phyloP scores from a whole-genome alignment of 2,113 vertebrate genomes.

The Seriola quinqueradiata region DNA sequence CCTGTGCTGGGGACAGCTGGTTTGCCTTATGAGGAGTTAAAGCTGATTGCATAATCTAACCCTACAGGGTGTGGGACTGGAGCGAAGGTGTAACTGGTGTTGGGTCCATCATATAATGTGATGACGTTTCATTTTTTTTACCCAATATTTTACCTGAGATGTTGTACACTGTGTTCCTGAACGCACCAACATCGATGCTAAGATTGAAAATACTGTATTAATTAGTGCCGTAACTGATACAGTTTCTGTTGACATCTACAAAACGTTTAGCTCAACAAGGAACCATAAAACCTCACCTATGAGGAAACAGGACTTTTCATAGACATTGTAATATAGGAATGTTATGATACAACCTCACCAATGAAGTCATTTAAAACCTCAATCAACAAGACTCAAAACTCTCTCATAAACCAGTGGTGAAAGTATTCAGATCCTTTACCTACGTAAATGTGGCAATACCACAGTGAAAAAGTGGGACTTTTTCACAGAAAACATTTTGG shows the following conservation, averaged over 20 bases:
- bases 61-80: not conserved
- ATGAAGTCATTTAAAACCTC: too few species aligned
- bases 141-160: not conserved
- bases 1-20: slow-evolving; percentile 60
- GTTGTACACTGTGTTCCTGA: not conserved
- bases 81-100: not conserved
- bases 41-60: slow-evolving; percentile 51
- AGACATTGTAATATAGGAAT: too few species aligned
- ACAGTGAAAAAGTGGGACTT: not conserved
- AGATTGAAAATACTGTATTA: not conserved
- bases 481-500: not conserved
- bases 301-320: not conserved
- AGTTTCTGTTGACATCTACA: not conserved
- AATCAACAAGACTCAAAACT: too few species aligned
- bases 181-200: not conserved
- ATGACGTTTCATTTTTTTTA: not conserved
- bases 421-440: not conserved
- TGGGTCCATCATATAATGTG: not conserved
- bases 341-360: not conserved
- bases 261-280: not conserved
- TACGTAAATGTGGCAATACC: not conserved
- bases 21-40: slow-evolving; percentile 78
- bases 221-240: not conserved
- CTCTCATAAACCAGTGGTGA: too few species aligned
- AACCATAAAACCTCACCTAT: not conserved